phyloP scores from a whole-genome alignment of 2,888 invertebrate genomes.

The Lochmaea crataegi region DNA sequence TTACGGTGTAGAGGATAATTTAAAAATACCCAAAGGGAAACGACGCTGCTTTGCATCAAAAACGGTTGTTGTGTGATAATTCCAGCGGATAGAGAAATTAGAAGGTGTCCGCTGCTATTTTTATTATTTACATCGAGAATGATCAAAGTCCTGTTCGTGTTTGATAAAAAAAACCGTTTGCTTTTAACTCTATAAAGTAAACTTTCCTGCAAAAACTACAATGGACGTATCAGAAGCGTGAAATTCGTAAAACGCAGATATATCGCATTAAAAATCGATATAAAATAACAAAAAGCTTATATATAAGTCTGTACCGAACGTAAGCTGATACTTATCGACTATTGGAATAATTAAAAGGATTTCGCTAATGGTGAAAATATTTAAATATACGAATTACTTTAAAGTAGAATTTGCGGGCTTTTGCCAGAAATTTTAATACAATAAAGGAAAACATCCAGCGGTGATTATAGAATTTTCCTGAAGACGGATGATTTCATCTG shows the following conservation, averaged over 20 bases:
- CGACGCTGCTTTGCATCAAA: background rate
- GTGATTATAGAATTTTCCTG: too few species aligned
- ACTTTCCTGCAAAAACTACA: background rate
- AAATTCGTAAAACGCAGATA: background rate
- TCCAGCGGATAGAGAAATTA: background rate
- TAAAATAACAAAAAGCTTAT: background rate
- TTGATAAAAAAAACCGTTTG: constrained; percentile 5
- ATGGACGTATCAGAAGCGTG: background rate
- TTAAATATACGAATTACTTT: too few species aligned
- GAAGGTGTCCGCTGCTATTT: constrained; percentile 3
- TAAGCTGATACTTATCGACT: too few species aligned
- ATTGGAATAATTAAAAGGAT: too few species aligned
- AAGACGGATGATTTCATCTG: too few species aligned
- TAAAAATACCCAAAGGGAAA: background rate
- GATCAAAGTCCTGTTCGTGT: constrained; percentile 9
- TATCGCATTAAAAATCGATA: background rate
- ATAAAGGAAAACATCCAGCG: too few species aligned
- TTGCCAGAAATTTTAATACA: too few species aligned
- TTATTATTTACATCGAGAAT: background rate
- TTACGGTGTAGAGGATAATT: constrained; percentile 5
- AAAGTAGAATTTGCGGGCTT: too few species aligned
- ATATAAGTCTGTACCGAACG: background rate
- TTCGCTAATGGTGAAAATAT: too few species aligned
- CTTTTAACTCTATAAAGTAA: background rate
- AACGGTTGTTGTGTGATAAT: constrained; percentile 7